These are phyloP conservation scores for Scarus forsteni DNA, from an alignment of 2,797 vertebrate genomes.

Conservation along the genomic window DNA sequence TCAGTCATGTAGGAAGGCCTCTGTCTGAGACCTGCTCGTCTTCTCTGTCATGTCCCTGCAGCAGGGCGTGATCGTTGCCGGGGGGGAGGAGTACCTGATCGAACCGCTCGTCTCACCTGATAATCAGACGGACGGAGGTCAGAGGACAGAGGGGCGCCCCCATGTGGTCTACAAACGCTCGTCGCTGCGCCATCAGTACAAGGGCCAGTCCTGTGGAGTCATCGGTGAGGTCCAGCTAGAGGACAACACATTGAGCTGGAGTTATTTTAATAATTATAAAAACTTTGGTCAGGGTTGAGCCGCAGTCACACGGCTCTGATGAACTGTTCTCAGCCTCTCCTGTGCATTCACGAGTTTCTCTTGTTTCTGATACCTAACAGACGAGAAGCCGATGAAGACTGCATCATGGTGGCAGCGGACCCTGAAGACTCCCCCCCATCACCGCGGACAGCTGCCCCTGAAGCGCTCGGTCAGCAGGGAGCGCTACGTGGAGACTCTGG, in stretches of 20 bases:
- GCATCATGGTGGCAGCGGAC: slow-evolving; percentile 93
- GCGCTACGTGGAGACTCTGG: slow-evolving; percentile 97
- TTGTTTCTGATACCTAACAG: slow-evolving; percentile 63
- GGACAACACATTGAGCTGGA: not conserved
- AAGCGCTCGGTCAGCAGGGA: slow-evolving; percentile 96
- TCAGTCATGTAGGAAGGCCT: slow-evolving; percentile 33
- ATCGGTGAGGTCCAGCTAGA: slow-evolving; percentile 85
- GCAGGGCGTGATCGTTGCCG: slow-evolving; percentile 97
- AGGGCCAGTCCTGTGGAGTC: slow-evolving; percentile 96
- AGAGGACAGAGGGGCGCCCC: slow-evolving; percentile 89
- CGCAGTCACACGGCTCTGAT: no score
- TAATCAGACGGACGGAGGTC: slow-evolving; percentile 80
- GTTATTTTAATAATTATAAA: not conserved
- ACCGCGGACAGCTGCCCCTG: slow-evolving; percentile 92
- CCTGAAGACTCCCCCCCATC: slow-evolving; percentile 89
- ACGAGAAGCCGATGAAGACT: slow-evolving; percentile 95
- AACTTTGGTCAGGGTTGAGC: not conserved
- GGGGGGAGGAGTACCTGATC: slow-evolving; percentile 97
- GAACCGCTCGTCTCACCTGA: slow-evolving; percentile 90
- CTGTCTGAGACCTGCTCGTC: slow-evolving; percentile 24
- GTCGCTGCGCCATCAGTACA: slow-evolving; percentile 94
- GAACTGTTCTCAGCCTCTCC: not conserved
- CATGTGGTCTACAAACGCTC: slow-evolving; percentile 98
- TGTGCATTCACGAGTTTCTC: not conserved
- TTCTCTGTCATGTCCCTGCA: slow-evolving; percentile 74